Evolutionary conservation across 1,140 invertebrate genomes (phyloP).

Genomic region (Pissodes strobi): DNA sequence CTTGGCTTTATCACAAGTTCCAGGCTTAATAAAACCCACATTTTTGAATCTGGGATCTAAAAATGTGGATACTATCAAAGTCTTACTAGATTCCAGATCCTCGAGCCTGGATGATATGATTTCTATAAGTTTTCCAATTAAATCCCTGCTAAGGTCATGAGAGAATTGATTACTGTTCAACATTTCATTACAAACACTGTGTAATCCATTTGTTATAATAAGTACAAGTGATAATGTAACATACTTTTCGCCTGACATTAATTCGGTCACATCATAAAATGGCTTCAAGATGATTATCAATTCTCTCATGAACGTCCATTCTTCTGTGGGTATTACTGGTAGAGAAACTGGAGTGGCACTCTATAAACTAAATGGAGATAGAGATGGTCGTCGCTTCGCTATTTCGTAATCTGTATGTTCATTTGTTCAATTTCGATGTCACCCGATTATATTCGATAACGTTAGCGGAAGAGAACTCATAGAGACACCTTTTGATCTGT

Average conservation of each 20-base stretch:
- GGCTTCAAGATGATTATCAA: conserved; percentile 38
- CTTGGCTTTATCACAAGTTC: too few species aligned
- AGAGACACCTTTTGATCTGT: too few species aligned
- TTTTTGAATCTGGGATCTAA: conserved; percentile 20
- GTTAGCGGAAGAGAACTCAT: too few species aligned
- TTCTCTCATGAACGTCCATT: conserved; percentile 22
- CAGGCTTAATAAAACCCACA: too few species aligned
- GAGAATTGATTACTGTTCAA: background rate
- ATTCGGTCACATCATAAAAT: conserved; percentile 40
- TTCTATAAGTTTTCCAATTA: background rate
- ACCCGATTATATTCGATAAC: too few species aligned
- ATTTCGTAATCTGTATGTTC: too few species aligned
- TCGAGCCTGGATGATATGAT: background rate
- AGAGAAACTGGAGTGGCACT: too few species aligned
- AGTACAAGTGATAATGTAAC: conserved; percentile 33
- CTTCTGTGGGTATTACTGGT: conserved; percentile 16
- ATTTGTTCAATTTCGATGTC: too few species aligned
- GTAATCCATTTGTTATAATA: background rate
- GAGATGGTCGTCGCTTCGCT: too few species aligned
- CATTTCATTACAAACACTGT: background rate
- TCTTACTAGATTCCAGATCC: conserved; percentile 11
- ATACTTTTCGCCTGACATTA: conserved; percentile 40
- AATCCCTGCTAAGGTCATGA: too few species aligned
- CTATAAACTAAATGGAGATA: too few species aligned
- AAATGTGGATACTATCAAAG: conserved; percentile 16